These are phyloP conservation scores for Microplitis deprimator DNA, from an alignment of 2,888 invertebrate genomes.

Conservation along the genomic window DNA sequence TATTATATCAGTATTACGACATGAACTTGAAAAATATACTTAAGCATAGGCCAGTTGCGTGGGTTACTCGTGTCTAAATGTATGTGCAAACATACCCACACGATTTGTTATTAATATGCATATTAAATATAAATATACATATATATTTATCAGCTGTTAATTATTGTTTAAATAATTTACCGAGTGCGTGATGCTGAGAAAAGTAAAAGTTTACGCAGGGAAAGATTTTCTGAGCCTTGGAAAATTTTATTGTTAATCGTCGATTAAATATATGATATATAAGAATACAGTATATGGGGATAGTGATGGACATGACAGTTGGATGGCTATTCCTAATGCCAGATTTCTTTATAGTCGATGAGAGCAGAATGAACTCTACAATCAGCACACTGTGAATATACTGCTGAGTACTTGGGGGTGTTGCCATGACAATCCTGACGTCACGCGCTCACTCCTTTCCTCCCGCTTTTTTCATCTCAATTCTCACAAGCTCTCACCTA, in stretches of 20 bases:
- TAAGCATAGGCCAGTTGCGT: conserved; percentile 8
- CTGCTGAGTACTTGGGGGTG: conserved; percentile 43
- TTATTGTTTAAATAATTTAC: neutral
- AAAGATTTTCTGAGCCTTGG: no score
- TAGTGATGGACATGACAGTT: neutral
- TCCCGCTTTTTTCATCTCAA: conserved; percentile 23
- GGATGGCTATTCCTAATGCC: conserved; percentile 15
- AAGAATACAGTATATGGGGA: neutral
- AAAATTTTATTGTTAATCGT: no score
- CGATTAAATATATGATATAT: conserved; percentile 10
- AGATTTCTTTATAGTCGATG: conserved; percentile 17
- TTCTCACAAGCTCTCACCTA: neutral
- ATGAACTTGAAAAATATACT: conserved; percentile 18
- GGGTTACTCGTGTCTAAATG: neutral
- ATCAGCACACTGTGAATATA: conserved; percentile 23
- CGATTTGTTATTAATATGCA: conserved; percentile 15
- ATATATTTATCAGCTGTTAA: neutral
- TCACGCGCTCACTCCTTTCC: conserved; percentile 40
- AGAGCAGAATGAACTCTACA: conserved; percentile 29
- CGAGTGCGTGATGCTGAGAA: neutral
- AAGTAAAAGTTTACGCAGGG: neutral
- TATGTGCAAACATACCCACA: neutral
- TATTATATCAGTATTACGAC: conserved; percentile 17
- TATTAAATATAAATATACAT: conserved; percentile 1
- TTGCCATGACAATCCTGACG: conserved; percentile 58